Conservation (phyloP, 1,140 invertebrate species). For the Drosophila murphyi region DNA sequence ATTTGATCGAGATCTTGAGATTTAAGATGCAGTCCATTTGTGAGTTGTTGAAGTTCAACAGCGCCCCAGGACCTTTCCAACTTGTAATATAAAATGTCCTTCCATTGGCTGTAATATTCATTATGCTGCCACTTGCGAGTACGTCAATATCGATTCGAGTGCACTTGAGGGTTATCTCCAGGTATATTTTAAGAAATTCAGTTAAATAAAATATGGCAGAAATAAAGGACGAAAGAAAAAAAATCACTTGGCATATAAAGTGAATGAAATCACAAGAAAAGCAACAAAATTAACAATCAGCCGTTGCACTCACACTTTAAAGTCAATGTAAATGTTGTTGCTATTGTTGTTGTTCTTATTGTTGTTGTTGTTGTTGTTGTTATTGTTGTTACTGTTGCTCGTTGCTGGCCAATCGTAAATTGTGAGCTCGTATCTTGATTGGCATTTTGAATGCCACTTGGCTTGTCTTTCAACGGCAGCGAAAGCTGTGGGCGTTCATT, state of each 20-base stretch:
- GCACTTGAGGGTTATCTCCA: neutral
- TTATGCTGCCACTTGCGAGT: conserved; percentile 23
- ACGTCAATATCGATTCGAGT: conserved; percentile 16
- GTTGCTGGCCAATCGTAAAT: conserved; percentile 66
- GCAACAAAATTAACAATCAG: conserved; percentile 32
- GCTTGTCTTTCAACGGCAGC: conserved; percentile 47
- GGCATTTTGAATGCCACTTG: conserved; percentile 50
- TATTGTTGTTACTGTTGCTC: neutral
- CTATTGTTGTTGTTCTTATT: conserved; percentile 18
- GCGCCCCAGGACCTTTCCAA: no score
- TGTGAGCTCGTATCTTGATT: conserved; percentile 55
- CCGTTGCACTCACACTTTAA: conserved; percentile 24
- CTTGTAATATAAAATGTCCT: neutral
- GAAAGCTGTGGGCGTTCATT: conserved; percentile 39
- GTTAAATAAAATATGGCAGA: conserved; percentile 24
- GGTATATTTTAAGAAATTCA: conserved; percentile 10
- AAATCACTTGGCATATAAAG: neutral
- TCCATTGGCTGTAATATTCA: conserved; percentile 35
- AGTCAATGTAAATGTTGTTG: conserved; percentile 7
- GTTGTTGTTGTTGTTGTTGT: conserved; percentile 7
- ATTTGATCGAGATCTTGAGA: no score
- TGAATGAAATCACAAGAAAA: conserved; percentile 14
- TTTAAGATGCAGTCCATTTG: no score
- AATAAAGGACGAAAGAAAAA: neutral
- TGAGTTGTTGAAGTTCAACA: no score